These are phyloP conservation scores for Albula goreensis DNA, from an alignment of 2,113 vertebrate species.

Conservation along the genomic window DNA sequence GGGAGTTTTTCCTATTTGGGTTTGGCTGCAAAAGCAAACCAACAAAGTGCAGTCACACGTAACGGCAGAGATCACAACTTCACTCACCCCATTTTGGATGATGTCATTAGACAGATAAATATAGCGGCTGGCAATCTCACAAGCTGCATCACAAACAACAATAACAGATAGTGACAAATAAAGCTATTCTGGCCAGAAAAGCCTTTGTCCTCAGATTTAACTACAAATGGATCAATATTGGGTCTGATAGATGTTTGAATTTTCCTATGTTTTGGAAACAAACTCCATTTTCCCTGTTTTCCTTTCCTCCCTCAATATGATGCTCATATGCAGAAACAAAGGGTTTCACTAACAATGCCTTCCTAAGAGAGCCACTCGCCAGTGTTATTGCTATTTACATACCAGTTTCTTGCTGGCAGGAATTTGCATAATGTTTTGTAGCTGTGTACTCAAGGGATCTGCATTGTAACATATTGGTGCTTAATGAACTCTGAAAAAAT, in stretches of 20 bases:
- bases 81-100: neutral
- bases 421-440: slow-evolving; percentile 99
- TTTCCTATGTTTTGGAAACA: neutral
- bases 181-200: neutral
- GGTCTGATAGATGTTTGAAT: slow-evolving; percentile 25
- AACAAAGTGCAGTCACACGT: slow-evolving; percentile 11
- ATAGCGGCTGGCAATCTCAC: neutral
- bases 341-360: slow-evolving; percentile 75
- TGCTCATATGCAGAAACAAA: slow-evolving; percentile 64
- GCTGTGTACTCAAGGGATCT: slow-evolving; percentile 88
- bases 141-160: neutral
- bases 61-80: neutral
- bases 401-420: slow-evolving; percentile 81
- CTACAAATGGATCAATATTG: slow-evolving; percentile 25
- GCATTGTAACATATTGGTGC: slow-evolving; percentile 99
- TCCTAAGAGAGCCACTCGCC: slow-evolving; percentile 80
- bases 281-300: neutral
- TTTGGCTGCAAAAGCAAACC: slow-evolving; percentile 15
- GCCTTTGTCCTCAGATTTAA: neutral
- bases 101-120: slow-evolving; percentile 4
- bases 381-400: slow-evolving; percentile 96
- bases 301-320: slow-evolving; percentile 50
- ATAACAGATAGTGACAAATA: neutral
- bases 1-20: slow-evolving; percentile 26
- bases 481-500: slow-evolving; percentile 99